Evolutionary conservation across 2,888 invertebrate species (phyloP), one percentile per base, ranked within the genome.

Genomic region (Noctuana brunneofusca): DNA sequence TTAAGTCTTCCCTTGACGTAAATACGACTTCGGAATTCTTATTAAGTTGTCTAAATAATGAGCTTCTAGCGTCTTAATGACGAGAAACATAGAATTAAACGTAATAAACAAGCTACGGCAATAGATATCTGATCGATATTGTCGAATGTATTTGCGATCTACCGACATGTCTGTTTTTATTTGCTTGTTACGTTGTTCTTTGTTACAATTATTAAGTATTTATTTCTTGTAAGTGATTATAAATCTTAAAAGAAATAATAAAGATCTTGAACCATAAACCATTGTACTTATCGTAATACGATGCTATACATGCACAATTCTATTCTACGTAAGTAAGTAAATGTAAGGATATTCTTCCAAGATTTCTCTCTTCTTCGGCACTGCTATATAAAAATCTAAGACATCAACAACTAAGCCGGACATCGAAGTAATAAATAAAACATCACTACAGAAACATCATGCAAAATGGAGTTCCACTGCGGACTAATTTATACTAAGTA

Each of bases 11-110:
- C 72, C 78, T 74, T 83, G 87, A 87, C 87, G 78, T 84, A 83
- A 86, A 88, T 85, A 74, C 86, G 87, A 79, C 87, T 84, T 81
- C 84, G 73, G 80, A 81, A 84, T 86, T 83, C 86, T 86, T 87
- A 86, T 84, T 85, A 84, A 81, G 78, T 81, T 81, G 79, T 81
- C 80, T 81, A 80, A 84, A 82, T 86, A 87, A 87, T 82, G 80
- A 84, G 80, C 72, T 70, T 71, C 73, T 73, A 73, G 71, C 68
- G 68, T 72, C 68, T 71, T 76, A 76, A 74, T 73, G 72, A 76
- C 72, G 68, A 49, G 65, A 68, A 67, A 66, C 67, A 64, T 64
- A 64, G 54, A 65, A 65, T 65, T 65, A 64, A 59, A 60, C 16
- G 27, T 38, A 52, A 27, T 20, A 41, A 41, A 9, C 16, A 41